These are phyloP conservation scores for Neria commutata DNA, from an alignment of 2,888 invertebrate species.

Conservation along the genomic window DNA sequence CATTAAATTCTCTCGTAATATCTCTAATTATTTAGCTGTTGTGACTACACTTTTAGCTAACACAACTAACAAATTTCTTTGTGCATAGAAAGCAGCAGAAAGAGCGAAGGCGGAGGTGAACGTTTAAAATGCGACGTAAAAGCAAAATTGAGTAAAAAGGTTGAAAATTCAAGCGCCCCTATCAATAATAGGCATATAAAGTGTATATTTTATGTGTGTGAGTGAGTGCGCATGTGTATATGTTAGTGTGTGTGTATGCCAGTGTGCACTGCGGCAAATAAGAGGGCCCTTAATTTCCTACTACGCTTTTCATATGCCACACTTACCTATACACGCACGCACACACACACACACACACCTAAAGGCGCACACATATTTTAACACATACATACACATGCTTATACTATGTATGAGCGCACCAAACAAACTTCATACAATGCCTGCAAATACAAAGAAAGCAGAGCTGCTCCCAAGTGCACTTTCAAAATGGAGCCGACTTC, in stretches of 20 bases:
- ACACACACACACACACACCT: slow-evolving; percentile 11
- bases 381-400: too few species aligned
- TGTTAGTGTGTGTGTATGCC: not conserved
- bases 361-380: too few species aligned
- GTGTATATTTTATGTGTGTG: not conserved
- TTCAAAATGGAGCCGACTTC: slow-evolving; percentile 8
- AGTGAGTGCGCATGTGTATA: not conserved
- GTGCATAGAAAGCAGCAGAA: too few species aligned
- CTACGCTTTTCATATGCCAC: slow-evolving; percentile 37
- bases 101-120: too few species aligned
- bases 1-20: not conserved
- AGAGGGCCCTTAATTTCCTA: not conserved
- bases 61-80: too few species aligned
- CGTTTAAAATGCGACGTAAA: slow-evolving; percentile 9
- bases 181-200: too few species aligned
- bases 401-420: too few species aligned
- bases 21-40: not conserved
- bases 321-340: slow-evolving; percentile 36
- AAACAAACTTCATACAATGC: not conserved
- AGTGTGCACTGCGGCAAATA: not conserved
- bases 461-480: slow-evolving; percentile 16
- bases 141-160: slow-evolving; percentile 5
- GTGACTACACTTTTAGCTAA: not conserved
- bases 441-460: not conserved
- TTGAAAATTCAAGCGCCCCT: not conserved